Evolutionary conservation across 1,140 invertebrate genomes (phyloP), one percentile per base, ranked within the genome.

Genomic region (Neodiprion pinetum): DNA sequence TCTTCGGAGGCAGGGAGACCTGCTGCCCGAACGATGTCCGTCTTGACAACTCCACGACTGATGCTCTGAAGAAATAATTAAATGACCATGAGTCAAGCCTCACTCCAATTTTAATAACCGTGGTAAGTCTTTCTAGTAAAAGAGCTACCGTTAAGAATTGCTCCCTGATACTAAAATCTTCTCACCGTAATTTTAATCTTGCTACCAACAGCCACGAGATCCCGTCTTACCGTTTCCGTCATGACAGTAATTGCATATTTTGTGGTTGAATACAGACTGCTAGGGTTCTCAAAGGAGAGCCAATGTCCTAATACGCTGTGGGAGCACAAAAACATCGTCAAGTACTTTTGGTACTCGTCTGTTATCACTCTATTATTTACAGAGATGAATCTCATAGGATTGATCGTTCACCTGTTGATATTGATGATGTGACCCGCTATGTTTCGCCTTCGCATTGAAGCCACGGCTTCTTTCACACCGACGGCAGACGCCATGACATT

Each of bases 171-270:
- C 17, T 21, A 21, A 40, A 40, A 40, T 40, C 28, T 40, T 40
- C 88, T 90, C 85, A 94, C 93, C 78, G 93, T 92, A 8, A 94
- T 89, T 84, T 93, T 92, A 71, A 94, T 94, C 69, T 89, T 89
- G 48, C 89, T 88, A 21, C 90, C 90, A n/a, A 86, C 81, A 7
- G 83, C 80, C 0, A 86, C 82, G 47, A 96, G 88, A 83, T 96
- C 95, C 53, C 90, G 90, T 49, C 92, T 84, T 8, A 95, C 80
- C 0, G 92, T 90, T 75, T 93, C 90, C 1, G 91, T 90, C 74
- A 96, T 85, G 0, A 91, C 92, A 4, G 91, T 93, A 1, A 95
- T 83, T 0, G 93, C 94, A 85, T 91, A 90, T 88, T 96, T 96
- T 21, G 91, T 92, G 14, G 92, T 90, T 1, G 90, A 76, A 82